Evolutionary conservation across 1,140 invertebrate genomes (phyloP).

Genomic region (Teleogryllus occipitalis): DNA sequence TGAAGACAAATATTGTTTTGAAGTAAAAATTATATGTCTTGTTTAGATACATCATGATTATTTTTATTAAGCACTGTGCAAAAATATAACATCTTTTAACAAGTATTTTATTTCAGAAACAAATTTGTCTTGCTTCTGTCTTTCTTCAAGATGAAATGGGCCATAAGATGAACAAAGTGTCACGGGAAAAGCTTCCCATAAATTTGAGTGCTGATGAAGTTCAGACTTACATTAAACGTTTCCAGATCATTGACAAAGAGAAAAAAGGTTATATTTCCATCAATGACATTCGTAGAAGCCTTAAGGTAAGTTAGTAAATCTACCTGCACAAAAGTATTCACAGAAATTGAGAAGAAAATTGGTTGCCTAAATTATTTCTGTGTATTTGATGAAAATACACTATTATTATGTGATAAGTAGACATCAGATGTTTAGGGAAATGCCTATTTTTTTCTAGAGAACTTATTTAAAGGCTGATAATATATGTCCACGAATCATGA

Average conservation of each 20-base stretch:
- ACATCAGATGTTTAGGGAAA: no score
- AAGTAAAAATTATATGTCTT: no score
- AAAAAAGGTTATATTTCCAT: constrained; percentile 96
- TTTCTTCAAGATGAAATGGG: constrained; percentile 96
- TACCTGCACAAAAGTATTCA: not conserved
- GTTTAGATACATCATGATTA: no score
- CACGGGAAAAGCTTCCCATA: constrained; percentile 79
- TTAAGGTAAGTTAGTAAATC: constrained; percentile 63
- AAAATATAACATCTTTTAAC: no score
- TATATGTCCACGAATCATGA: no score
- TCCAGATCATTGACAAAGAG: constrained; percentile 91
- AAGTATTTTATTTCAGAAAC: constrained; percentile 43
- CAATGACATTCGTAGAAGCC: constrained; percentile 87
- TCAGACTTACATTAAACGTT: constrained; percentile 86
- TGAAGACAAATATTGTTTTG: no score
- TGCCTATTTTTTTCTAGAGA: no score
- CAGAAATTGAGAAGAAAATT: not conserved
- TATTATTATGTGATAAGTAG: no score
- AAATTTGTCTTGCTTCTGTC: constrained; percentile 67
- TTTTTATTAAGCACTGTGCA: no score
- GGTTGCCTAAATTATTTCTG: no score
- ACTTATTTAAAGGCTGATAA: no score
- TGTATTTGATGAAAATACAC: not conserved
- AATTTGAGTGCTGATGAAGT: constrained; percentile 94
- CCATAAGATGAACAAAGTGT: constrained; percentile 81